phyloP scores from a whole-genome alignment of 1,140 invertebrate genomes.

The Stenopsyche tienmushanensis region DNA sequence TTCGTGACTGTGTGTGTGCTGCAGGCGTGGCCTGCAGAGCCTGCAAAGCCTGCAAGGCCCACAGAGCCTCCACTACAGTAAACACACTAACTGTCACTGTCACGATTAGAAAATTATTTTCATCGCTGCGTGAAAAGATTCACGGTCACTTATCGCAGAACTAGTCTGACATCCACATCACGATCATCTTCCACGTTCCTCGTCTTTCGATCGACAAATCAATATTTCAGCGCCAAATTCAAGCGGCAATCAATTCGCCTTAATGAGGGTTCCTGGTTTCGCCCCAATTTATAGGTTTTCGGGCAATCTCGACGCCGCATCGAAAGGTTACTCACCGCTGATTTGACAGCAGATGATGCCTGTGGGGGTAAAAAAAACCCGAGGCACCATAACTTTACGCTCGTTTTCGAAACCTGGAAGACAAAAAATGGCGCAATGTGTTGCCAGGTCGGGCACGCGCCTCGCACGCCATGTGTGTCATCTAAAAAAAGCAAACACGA shows the following conservation, averaged over 20 bases:
- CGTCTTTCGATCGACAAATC: background rate
- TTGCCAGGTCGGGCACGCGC: conserved; percentile 34
- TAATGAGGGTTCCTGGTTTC: too few species aligned
- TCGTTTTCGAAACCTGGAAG: conserved; percentile 9
- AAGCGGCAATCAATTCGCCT: too few species aligned
- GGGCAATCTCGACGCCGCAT: background rate
- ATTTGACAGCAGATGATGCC: conserved; percentile 18
- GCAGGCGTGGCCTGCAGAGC: background rate
- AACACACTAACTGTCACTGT: background rate
- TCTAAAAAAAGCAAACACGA: conserved; percentile 34
- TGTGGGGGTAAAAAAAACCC: background rate
- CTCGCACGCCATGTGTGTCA: conserved; percentile 40
- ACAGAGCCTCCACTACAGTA: background rate
- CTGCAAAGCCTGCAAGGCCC: background rate
- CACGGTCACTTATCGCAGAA: conserved; percentile 1
- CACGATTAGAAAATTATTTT: background rate
- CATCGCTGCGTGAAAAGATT: background rate
- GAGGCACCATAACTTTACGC: conserved; percentile 21
- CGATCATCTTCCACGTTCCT: background rate
- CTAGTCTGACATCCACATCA: too few species aligned
- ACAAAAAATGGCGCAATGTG: conserved; percentile 42
- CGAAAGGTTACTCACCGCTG: conserved; percentile 20
- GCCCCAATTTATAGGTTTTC: too few species aligned
- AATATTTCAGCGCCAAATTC: too few species aligned
- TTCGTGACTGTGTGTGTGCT: background rate